phyloP scores from a whole-genome alignment of 2,113 vertebrate species.

The Heloderma charlesbogerti region DNA sequence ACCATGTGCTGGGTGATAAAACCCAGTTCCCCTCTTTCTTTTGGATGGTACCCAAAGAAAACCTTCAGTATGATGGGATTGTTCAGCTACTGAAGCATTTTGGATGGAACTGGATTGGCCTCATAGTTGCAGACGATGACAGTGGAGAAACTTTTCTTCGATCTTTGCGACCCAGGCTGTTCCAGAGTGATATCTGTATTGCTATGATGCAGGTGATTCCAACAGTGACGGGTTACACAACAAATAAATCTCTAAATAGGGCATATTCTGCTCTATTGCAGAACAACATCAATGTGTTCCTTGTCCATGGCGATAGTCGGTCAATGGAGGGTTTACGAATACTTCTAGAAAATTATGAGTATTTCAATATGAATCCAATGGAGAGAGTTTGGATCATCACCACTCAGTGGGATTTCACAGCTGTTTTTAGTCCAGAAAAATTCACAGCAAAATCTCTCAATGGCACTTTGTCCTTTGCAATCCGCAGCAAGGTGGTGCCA shows the following conservation, averaged over 20 bases:
- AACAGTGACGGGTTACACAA: accelerated
- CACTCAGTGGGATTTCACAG: too few species aligned
- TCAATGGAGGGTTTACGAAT: too few species aligned
- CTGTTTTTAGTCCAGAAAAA: too few species aligned
- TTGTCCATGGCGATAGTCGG: neutral
- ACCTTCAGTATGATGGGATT: neutral
- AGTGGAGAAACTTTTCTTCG: neutral
- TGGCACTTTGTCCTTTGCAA: neutral
- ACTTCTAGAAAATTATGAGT: too few species aligned
- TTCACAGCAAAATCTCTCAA: neutral
- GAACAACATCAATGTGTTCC: neutral
- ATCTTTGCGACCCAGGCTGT: too few species aligned
- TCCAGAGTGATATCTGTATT: neutral
- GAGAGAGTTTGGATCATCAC: too few species aligned
- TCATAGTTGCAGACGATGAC: neutral
- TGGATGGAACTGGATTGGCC: neutral
- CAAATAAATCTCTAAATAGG: too few species aligned
- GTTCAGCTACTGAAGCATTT: neutral
- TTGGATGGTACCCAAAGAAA: neutral
- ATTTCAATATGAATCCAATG: neutral
- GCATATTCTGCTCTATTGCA: too few species aligned
- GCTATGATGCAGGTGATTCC: neutral
- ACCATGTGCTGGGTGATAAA: neutral
- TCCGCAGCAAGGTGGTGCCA: neutral
- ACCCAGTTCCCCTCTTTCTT: neutral